Evolutionary conservation across 2,113 vertebrate genomes (phyloP).

Genomic region (Tringa solitaria): DNA sequence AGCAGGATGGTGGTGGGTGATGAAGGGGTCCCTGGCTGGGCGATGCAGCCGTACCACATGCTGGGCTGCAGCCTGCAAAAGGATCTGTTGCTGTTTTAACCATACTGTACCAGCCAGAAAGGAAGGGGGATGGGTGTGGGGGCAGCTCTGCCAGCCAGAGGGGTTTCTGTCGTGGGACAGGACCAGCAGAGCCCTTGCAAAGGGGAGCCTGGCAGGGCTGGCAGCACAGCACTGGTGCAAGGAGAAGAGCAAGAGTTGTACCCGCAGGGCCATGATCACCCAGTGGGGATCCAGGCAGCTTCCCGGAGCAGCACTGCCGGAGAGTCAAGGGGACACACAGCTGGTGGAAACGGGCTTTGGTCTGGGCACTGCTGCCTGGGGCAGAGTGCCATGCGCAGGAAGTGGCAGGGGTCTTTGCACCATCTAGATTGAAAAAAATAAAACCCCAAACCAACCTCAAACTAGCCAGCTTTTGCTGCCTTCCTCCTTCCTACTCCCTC

Average conservation of each 20-base stretch:
- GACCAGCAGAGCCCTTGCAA: not conserved
- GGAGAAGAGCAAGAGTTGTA: not conserved
- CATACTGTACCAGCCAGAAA: not conserved
- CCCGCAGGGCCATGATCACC: rapidly evolving
- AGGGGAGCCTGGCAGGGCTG: not conserved
- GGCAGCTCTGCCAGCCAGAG: not conserved
- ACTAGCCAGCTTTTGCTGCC: not conserved
- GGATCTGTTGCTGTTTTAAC: not conserved
- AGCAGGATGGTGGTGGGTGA: not conserved
- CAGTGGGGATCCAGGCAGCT: not conserved
- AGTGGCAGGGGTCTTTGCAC: not conserved
- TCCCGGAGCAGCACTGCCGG: not conserved
- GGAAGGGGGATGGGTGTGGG: rapidly evolving
- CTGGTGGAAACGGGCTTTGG: not conserved
- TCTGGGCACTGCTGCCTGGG: not conserved
- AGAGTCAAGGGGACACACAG: not conserved
- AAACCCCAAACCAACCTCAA: not conserved
- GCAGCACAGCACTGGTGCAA: not conserved
- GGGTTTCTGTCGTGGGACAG: not conserved
- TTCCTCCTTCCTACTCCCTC: not conserved
- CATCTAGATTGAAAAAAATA: not conserved
- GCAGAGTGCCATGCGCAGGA: not conserved
- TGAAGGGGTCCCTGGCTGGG: not conserved
- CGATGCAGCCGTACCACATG: not conserved
- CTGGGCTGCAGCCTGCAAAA: not conserved